Percentiles rank a stretch among this genome's conserved stretches.
Conservation (phyloP, 2,888 invertebrate species). For the Ormia ochracea region DNA sequence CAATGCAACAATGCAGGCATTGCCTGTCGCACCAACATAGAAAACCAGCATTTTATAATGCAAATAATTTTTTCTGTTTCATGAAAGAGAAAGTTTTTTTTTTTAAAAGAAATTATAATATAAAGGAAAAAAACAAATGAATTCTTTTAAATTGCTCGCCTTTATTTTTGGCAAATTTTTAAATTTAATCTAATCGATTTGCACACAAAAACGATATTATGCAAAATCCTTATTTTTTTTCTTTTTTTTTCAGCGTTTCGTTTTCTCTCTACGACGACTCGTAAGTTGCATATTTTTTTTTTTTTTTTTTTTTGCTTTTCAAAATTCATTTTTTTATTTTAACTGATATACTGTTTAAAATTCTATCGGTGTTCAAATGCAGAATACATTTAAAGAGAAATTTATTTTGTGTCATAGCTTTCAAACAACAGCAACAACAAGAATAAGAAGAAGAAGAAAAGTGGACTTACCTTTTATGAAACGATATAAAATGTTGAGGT, state of each 20-base stretch:
- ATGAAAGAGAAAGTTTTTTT: no score
- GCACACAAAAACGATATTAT: background rate
- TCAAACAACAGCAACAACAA: no score
- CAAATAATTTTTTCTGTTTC: no score
- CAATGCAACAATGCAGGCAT: no score
- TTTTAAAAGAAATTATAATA: no score
- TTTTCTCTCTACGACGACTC: slow-evolving; percentile 35
- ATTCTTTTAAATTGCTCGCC: no score
- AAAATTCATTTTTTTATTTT: background rate
- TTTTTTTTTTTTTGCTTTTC: background rate
- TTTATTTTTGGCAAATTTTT: background rate
- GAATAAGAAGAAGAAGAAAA: background rate
- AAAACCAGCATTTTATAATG: no score
- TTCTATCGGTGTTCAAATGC: slow-evolving; percentile 13
- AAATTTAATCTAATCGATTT: background rate
- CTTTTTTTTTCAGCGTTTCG: slow-evolving; percentile 7
- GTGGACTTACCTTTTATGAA: slow-evolving; percentile 42
- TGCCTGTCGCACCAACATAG: no score
- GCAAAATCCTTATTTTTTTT: background rate
- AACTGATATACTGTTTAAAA: slow-evolving; percentile 42
- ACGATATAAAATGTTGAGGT: slow-evolving; percentile 53
- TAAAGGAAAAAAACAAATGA: no score
- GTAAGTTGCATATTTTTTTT: slow-evolving; percentile 5
- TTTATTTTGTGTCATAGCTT: background rate
- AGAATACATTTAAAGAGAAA: slow-evolving; percentile 46